phyloP scores from a whole-genome alignment of 2,888 invertebrate species.

The Eudasyphora cyanicolor region DNA sequence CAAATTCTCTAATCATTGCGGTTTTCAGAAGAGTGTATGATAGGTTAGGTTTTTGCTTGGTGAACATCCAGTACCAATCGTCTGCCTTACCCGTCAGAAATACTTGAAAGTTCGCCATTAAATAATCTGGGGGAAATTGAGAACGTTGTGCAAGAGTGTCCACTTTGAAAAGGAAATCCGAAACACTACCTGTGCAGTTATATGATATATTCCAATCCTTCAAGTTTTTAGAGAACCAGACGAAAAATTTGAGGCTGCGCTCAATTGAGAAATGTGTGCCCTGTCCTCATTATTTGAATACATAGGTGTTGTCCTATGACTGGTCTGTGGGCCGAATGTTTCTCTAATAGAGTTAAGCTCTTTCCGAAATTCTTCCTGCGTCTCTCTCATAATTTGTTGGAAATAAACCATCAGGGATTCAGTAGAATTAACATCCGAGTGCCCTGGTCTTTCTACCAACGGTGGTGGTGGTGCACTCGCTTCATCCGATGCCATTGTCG shows the following conservation, averaged over 20 bases:
- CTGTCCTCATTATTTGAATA: background rate
- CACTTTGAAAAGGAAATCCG: slow-evolving; percentile 2
- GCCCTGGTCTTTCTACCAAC: no score
- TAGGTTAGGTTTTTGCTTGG: background rate
- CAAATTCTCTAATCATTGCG: background rate
- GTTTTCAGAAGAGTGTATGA: background rate
- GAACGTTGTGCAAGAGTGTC: background rate
- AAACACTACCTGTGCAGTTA: background rate
- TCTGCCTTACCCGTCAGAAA: background rate
- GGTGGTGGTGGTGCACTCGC: no score
- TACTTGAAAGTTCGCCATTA: background rate
- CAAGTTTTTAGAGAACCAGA: background rate
- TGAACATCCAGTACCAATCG: background rate
- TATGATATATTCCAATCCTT: background rate
- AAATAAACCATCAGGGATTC: background rate
- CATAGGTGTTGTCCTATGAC: background rate
- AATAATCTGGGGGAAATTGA: background rate
- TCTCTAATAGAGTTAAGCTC: background rate
- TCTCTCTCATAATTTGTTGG: background rate
- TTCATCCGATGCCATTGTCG: no score
- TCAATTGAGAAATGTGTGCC: background rate
- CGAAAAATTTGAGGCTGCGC: background rate
- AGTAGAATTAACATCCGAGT: background rate
- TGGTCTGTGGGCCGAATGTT: background rate
- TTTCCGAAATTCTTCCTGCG: background rate